Evolutionary conservation across 2,888 invertebrate genomes (phyloP).

Genomic region (Brachynemurus nebulosus): DNA sequence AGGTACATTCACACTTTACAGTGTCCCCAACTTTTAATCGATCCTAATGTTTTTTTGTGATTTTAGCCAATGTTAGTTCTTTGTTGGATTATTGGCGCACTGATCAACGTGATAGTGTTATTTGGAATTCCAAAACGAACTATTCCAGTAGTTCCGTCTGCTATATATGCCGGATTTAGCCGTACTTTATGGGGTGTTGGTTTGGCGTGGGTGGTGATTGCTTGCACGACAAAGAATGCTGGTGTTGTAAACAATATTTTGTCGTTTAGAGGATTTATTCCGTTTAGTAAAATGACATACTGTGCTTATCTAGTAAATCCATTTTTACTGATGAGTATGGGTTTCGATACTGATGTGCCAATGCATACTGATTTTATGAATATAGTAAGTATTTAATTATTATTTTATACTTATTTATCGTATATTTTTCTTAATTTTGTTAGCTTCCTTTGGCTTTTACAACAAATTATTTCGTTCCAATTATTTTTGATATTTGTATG

Average conservation of each 20-base stretch:
- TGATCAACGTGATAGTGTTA: constrained; percentile 30
- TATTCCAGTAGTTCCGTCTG: constrained; percentile 32
- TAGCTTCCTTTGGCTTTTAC: no score
- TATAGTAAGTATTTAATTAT: no score
- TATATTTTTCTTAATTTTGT: no score
- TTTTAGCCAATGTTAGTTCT: constrained; percentile 23
- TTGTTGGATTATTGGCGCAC: constrained; percentile 30
- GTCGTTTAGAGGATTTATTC: constrained; percentile 21
- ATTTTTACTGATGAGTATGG: no score
- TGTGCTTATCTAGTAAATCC: constrained; percentile 45
- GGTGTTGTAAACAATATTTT: constrained; percentile 33
- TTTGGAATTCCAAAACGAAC: constrained; percentile 31
- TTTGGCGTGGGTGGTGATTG: constrained; percentile 40
- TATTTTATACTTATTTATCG: no score
- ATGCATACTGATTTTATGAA: no score
- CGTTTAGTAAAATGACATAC: constrained; percentile 39
- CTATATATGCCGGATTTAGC: constrained; percentile 36
- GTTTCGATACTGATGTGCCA: no score
- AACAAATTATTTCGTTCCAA: no score
- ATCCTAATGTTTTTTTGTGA: constrained; percentile 6
- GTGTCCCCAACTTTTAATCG: background rate
- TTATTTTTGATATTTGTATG: no score
- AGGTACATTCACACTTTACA: constrained; percentile 17
- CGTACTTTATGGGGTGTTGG: constrained; percentile 39
- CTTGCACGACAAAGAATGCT: constrained; percentile 39